Percentiles rank a stretch among this genome's conserved stretches.
These are phyloP conservation scores for Myzus persicae DNA, from an alignment of 1,140 invertebrate genomes.

Conservation along the genomic window DNA sequence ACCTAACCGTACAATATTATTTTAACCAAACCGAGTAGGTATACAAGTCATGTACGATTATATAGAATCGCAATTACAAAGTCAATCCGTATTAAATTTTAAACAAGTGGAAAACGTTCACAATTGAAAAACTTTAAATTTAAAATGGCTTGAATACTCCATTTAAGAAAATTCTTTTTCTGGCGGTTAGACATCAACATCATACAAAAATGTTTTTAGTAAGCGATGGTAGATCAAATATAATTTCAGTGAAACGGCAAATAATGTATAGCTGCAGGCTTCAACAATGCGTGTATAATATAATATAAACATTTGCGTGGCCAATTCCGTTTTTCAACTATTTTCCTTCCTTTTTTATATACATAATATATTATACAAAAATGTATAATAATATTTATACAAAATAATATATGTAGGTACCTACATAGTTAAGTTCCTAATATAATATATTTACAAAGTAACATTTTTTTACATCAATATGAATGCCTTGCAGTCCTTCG, in stretches of 20 bases:
- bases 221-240: not conserved
- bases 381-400: no score
- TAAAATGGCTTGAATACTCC: not conserved
- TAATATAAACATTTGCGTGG: not conserved
- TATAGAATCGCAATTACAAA: not conserved
- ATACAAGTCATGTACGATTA: not conserved
- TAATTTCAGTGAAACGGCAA: not conserved
- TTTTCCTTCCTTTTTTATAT: no score
- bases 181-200: not conserved
- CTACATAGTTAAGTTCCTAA: no score
- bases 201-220: not conserved
- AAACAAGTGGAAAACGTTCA: not conserved
- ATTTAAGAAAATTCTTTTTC: not conserved
- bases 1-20: not conserved
- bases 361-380: no score
- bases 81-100: not conserved
- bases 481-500: not conserved
- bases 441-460: no score
- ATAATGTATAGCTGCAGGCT: not conserved
- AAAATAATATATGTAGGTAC: no score
- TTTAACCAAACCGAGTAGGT: not conserved
- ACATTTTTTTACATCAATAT: not conserved
- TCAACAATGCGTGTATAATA: not conserved
- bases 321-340: not conserved
- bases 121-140: not conserved